phyloP scores from a whole-genome alignment of 2,797 vertebrate species.

The Spheniscus humboldti region DNA sequence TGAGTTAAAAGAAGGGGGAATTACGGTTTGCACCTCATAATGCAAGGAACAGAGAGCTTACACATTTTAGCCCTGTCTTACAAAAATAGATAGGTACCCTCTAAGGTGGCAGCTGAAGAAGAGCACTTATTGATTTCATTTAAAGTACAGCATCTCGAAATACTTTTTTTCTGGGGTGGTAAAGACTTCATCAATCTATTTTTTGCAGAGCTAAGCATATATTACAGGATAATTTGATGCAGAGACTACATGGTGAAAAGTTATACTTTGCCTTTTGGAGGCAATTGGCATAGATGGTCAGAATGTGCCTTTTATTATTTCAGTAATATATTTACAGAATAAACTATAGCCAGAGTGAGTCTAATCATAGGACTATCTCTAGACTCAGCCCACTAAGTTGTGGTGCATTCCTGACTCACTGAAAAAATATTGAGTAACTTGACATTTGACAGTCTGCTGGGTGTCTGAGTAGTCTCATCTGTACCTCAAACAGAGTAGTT shows the following conservation, averaged over 20 bases:
- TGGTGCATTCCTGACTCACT: not conserved
- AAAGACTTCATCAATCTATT: not conserved
- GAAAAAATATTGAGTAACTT: not conserved
- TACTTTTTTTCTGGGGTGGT: not conserved
- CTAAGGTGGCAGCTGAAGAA: not conserved
- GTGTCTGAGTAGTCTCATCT: not conserved
- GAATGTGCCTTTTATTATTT: not conserved
- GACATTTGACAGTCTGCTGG: not conserved
- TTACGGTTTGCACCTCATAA: accelerated
- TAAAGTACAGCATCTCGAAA: not conserved
- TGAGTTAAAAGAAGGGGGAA: no score
- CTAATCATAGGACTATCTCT: not conserved
- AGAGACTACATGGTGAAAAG: not conserved
- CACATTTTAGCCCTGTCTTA: not conserved
- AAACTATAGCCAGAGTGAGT: not conserved
- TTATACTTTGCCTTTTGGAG: no score
- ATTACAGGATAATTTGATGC: not conserved
- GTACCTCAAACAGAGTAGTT: not conserved
- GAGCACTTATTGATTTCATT: not conserved
- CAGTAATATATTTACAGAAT: not conserved
- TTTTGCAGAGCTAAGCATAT: not conserved
- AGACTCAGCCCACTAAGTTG: not conserved
- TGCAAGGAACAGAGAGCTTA: not conserved
- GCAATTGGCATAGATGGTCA: not conserved
- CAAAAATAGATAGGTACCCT: not conserved